These are phyloP conservation scores for Spodoptera litura DNA, from an alignment of 1,140 invertebrate species.

Conservation along the genomic window DNA sequence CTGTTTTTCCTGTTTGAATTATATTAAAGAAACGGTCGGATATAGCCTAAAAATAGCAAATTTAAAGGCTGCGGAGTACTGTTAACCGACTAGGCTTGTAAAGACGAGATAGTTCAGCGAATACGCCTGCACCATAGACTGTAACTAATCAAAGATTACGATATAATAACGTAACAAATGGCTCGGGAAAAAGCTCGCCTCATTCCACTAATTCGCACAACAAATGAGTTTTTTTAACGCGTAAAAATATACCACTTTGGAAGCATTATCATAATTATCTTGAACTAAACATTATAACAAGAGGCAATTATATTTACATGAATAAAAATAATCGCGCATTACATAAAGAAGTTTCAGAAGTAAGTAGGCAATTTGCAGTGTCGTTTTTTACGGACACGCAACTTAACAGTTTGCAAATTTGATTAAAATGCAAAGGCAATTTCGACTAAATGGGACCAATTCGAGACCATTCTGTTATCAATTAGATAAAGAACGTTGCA, in stretches of 20 bases:
- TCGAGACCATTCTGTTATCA: slow-evolving; percentile 11
- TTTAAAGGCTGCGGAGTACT: slow-evolving; percentile 23
- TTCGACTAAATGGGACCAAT: background rate
- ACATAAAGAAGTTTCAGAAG: too few relatives aligned
- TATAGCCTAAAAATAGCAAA: slow-evolving; percentile 17
- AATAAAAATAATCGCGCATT: too few relatives aligned
- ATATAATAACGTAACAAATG: slow-evolving; percentile 68
- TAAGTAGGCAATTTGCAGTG: too few relatives aligned
- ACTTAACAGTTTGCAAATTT: background rate
- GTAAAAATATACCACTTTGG: slow-evolving; percentile 17
- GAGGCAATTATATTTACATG: too few relatives aligned
- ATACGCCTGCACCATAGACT: slow-evolving; percentile 49
- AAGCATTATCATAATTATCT: background rate
- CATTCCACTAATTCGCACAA: slow-evolving; percentile 60
- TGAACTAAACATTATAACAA: background rate
- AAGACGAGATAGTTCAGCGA: slow-evolving; percentile 18
- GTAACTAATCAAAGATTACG: slow-evolving; percentile 68
- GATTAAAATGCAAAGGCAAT: slow-evolving; percentile 19
- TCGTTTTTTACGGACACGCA: background rate
- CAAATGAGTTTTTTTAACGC: slow-evolving; percentile 40
- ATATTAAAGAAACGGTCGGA: background rate
- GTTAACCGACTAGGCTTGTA: slow-evolving; percentile 31
- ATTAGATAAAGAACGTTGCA: slow-evolving; percentile 13
- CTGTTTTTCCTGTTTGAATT: slow-evolving; percentile 1
- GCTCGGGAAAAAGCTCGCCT: slow-evolving; percentile 61